Evolutionary conservation across 1,140 invertebrate genomes (phyloP), one percentile per base, ranked within the genome.

Genomic region (Grapholita molesta): DNA sequence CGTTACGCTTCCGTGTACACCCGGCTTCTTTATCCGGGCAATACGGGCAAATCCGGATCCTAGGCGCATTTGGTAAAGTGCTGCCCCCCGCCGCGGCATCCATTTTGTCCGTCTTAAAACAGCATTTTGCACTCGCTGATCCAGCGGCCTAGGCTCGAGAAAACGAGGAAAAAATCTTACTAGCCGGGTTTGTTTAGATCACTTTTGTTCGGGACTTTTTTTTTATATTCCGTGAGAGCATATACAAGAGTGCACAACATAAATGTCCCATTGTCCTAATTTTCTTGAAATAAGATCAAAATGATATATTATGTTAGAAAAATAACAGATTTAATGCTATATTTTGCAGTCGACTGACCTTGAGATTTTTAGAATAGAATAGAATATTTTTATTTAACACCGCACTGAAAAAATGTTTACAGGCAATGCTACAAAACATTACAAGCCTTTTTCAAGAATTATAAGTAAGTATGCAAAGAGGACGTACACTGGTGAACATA

Each of bases 101-200:
- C 74, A 77, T 84, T 89, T 84, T 80, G 80, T 80, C 75, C 78
- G 71, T 77, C 77, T 78, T 76, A 72, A 78, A 84, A 89, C 88
- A 90, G 57, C 77, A 82, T 81, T 88, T 85, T 82, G 86, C 88
- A 90, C 88, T 90, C 72, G 74, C 55, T 80, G 70, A 80, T 82
- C 76, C 79, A 73, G 67, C 74, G 75, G 73, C 69, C 75, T 71
- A 75, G 38, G 67, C 52, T 69, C 38, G 18, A 38, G 35, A 48
- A 48, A 48, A 48, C 42, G 42, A 48, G 42, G 42, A 21, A 48
- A 48, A 48, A 82, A 82, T 38, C 6, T 75, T 71, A 77, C 75
- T 21, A 67, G 69, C 35, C n/a, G 15, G 42, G 35, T n/a, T 21
- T 48, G 42, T 48, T 7, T 48, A 9, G 8, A 21, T 7, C n/a